Conservation (phyloP, 2,113 vertebrate genomes). For the Atlantisia rogersi region DNA sequence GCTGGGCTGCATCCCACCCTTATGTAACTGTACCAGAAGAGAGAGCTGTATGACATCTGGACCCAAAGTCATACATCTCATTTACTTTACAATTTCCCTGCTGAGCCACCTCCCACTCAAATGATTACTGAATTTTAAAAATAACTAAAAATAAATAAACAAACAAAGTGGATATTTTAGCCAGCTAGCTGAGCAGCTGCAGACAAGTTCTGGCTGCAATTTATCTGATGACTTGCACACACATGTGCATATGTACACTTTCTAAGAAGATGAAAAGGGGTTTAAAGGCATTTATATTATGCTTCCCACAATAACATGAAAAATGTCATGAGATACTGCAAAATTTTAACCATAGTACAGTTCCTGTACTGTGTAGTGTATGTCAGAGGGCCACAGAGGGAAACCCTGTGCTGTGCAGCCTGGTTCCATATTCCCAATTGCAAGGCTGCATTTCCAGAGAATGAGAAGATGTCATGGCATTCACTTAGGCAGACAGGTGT, state of each 20-base stretch:
- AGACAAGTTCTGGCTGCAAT: neutral
- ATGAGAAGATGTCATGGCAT: neutral
- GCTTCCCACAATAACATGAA: neutral
- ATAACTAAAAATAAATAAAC: conserved; percentile 40
- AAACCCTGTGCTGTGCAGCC: neutral
- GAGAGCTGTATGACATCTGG: neutral
- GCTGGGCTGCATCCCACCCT: neutral
- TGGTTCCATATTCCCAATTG: accelerated
- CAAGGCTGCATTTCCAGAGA: neutral
- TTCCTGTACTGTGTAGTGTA: neutral
- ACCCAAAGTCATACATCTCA: neutral
- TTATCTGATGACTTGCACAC: neutral
- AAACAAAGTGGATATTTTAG: conserved; percentile 23
- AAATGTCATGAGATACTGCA: neutral
- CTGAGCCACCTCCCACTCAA: neutral
- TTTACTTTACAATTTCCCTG: neutral
- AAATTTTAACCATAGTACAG: neutral
- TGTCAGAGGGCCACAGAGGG: neutral
- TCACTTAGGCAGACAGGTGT: neutral
- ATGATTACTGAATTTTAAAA: neutral
- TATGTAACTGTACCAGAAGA: neutral
- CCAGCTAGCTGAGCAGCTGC: neutral
- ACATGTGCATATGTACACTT: neutral
- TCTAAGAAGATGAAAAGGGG: neutral
- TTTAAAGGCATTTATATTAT: neutral